phyloP scores from a whole-genome alignment of 2,888 invertebrate genomes.

The Nowickia ferox region DNA sequence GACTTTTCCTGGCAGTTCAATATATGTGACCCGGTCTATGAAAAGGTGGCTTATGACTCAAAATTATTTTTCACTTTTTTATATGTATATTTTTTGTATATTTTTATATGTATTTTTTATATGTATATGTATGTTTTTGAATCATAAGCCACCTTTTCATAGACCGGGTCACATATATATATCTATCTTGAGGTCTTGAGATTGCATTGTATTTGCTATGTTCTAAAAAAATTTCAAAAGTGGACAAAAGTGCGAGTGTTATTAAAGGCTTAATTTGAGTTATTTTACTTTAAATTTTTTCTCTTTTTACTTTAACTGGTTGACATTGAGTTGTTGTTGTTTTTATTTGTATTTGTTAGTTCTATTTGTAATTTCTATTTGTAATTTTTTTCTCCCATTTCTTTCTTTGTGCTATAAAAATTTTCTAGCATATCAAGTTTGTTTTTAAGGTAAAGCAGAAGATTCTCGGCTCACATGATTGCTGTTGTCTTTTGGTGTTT shows the following conservation, averaged over 20 bases:
- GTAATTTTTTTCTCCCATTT: slow-evolving; percentile 19
- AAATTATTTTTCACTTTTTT: too few relatives aligned
- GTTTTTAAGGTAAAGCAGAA: background rate
- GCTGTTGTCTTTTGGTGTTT: slow-evolving; percentile 51
- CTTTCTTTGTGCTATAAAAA: background rate
- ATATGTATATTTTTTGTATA: too few relatives aligned
- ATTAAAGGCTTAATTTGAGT: slow-evolving; percentile 5
- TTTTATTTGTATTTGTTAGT: background rate
- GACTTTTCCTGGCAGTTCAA: too few relatives aligned
- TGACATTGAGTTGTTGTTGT: slow-evolving; percentile 23
- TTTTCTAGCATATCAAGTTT: background rate
- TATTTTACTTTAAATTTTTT: background rate
- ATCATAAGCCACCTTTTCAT: too few relatives aligned
- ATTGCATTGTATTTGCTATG: too few relatives aligned
- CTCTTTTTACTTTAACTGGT: background rate
- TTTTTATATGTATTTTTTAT: too few relatives aligned
- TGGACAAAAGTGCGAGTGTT: background rate
- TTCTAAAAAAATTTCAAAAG: too few relatives aligned
- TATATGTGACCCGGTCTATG: too few relatives aligned
- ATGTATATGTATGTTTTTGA: too few relatives aligned
- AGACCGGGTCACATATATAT: too few relatives aligned
- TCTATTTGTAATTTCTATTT: slow-evolving; percentile 1
- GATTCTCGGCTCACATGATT: slow-evolving; percentile 51
- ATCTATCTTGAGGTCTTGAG: too few relatives aligned
- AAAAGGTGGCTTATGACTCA: too few relatives aligned